Percentiles rank a stretch among this genome's conserved stretches.
phyloP scores from a whole-genome alignment of 2,113 vertebrate genomes.

The Genyomyrus donnyi region DNA sequence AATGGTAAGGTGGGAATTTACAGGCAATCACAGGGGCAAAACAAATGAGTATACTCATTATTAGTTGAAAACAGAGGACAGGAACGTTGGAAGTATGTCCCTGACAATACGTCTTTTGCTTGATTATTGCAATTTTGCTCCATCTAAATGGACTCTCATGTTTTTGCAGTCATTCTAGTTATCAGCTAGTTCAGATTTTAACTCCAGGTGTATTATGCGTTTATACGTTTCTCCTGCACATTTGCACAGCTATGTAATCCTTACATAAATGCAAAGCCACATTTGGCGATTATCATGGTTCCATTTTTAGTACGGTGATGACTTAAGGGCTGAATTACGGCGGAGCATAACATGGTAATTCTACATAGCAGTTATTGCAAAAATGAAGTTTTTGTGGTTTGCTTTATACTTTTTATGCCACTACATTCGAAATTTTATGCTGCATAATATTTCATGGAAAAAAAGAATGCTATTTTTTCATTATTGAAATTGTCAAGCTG shows the following conservation, averaged over 20 bases:
- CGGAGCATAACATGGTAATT: background rate
- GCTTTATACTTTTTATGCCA: background rate
- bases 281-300: background rate
- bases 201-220: background rate
- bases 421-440: background rate
- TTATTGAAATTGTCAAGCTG: background rate
- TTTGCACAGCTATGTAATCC: background rate
- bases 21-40: background rate
- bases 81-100: background rate
- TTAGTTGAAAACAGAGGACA: background rate
- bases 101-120: background rate
- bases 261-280: background rate
- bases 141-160: background rate
- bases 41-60: background rate
- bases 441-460: background rate
- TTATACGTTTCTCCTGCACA: background rate
- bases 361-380: background rate
- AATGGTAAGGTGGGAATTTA: constrained; percentile 70
- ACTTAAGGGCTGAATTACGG: background rate
- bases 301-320: background rate
- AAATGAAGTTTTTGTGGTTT: background rate
- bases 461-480: background rate
- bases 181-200: background rate
- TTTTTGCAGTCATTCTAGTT: background rate
- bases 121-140: background rate